phyloP scores from a whole-genome alignment of 92 coral and sea anemone species.

The Scolanthus callimorphus region DNA sequence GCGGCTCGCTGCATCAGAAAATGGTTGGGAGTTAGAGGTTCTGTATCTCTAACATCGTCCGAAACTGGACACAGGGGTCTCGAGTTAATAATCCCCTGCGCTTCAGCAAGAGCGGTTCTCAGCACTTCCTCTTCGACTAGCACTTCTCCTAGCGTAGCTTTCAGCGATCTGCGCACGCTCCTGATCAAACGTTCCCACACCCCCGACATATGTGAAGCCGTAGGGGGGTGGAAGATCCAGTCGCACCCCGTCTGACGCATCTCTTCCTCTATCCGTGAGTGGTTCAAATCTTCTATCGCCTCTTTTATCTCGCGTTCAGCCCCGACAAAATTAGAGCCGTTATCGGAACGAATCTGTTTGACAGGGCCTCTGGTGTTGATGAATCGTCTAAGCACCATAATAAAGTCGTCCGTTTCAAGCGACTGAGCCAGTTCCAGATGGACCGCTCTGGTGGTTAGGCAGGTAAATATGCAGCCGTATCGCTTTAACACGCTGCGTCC shows the following conservation, averaged over 20 bases:
- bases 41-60: conserved; percentile 17
- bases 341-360: conserved; percentile 42
- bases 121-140: conserved; percentile 20
- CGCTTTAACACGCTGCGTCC: conserved; percentile 36
- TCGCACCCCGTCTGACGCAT: background rate
- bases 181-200: conserved; percentile 49
- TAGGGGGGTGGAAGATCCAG: conserved; percentile 37
- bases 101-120: conserved; percentile 27
- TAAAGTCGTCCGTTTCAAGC: conserved; percentile 45
- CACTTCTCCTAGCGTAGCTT: conserved; percentile 12
- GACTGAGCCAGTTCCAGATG: conserved; percentile 46
- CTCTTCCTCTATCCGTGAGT: background rate
- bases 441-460: conserved; percentile 28
- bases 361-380: conserved; percentile 48
- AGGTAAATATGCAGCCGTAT: conserved; percentile 47
- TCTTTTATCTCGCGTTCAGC: conserved; percentile 52
- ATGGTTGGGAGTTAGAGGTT: conserved; percentile 35
- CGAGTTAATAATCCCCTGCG: conserved; percentile 30
- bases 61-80: conserved; percentile 38
- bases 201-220: conserved; percentile 42
- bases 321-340: conserved; percentile 64
- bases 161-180: conserved; percentile 14
- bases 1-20: conserved; percentile 22
- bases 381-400: conserved; percentile 42
- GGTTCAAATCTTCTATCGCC: conserved; percentile 12